Conservation (phyloP, 1,140 invertebrate species). For the Popillia japonica region DNA sequence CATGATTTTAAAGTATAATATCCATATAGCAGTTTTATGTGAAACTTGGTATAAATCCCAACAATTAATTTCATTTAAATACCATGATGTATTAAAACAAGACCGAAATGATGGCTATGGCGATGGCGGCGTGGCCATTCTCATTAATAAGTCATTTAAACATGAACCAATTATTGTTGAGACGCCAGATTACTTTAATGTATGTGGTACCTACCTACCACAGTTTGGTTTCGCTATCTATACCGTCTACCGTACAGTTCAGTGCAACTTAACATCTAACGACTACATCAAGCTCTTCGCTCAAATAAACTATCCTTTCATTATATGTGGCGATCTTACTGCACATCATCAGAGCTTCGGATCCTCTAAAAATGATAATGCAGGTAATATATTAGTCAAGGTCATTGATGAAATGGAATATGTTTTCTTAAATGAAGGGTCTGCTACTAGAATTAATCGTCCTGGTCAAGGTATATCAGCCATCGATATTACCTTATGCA, state of each 20-base stretch:
- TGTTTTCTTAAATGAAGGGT: conserved; percentile 15
- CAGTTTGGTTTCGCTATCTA: background rate
- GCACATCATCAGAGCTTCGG: conserved; percentile 13
- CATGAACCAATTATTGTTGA: conserved; percentile 2
- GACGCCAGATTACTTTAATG: conserved; percentile 18
- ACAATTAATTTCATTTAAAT: background rate
- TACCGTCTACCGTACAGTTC: background rate
- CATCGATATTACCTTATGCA: conserved; percentile 1
- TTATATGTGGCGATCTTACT: conserved; percentile 27
- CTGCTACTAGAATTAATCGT: conserved; percentile 12
- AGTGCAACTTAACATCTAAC: background rate
- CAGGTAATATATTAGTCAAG: conserved; percentile 15
- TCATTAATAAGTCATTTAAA: background rate
- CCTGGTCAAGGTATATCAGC: background rate
- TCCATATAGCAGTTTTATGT: background rate
- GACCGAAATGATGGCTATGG: conserved; percentile 8
- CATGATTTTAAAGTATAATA: background rate
- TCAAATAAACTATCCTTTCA: background rate
- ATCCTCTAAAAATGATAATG: conserved; percentile 25
- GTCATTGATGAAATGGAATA: background rate
- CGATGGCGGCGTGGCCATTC: conserved; percentile 14
- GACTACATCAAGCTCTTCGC: conserved; percentile 4
- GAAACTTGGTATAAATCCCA: conserved; percentile 23
- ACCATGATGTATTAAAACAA: background rate
- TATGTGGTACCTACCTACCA: background rate